Evolutionary conservation across 2,113 vertebrate genomes (phyloP).

Genomic region (Cepphus grylle): DNA sequence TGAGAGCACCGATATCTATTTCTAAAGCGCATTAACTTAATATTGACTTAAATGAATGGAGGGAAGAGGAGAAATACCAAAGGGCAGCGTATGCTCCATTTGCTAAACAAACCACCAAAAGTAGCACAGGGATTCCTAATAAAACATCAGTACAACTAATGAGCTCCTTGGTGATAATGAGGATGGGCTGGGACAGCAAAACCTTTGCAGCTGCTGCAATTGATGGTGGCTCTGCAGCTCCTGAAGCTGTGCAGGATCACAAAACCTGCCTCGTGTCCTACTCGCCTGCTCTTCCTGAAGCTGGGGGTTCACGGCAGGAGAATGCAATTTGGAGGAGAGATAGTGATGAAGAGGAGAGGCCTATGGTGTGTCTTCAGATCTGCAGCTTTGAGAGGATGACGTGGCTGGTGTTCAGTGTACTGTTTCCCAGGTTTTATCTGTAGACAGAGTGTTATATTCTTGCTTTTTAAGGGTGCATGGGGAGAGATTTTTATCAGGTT

Average conservation of each 20-base stretch:
- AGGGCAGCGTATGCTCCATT: neutral
- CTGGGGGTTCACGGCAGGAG: neutral
- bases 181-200: neutral
- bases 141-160: neutral
- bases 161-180: neutral
- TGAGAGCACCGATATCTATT: neutral
- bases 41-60: neutral
- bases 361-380: neutral
- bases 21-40: neutral
- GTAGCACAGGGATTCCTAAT: neutral
- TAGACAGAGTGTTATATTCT: neutral
- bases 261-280: rapidly evolving
- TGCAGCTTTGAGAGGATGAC: neutral
- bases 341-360: neutral
- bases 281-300: neutral
- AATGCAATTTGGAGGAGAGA: neutral
- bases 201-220: neutral
- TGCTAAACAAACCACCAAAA: neutral
- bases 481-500: neutral
- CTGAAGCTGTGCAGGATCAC: neutral
- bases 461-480: neutral
- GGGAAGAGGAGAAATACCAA: neutral
- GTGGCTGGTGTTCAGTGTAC: neutral
- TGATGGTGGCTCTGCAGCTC: neutral
- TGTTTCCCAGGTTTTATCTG: neutral